Base-by-base conservation (phyloP, 1,140 invertebrate genomes). In the Trichonephila inaurata region DNA sequence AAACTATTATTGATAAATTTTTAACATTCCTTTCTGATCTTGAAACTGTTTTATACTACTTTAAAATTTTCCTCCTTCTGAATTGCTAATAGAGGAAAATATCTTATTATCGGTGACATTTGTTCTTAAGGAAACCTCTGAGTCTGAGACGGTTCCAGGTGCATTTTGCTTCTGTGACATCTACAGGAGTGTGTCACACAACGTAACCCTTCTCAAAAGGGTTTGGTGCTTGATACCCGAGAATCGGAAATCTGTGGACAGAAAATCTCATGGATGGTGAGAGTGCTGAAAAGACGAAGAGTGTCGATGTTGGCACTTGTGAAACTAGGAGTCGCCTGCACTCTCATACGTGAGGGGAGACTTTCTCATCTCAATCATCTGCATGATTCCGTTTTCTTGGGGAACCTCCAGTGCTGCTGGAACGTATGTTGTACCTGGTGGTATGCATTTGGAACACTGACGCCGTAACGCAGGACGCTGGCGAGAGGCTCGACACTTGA, bases 401-500 rank as follows among this genome's bases (percentile, higher is more conserved):
- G 96, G 96, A 40, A 97, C 95, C 94, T 97, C 96, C n/a, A 97
- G 96, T 28, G 96, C 96, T 7, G 97, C 96, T 12, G 97, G 97
- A 10, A 97, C 97, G 95, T 97, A 97, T 0, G 97, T 97, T 4
- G 97, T 97, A 24, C 96, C 95, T 8, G 85, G 85, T 2, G 97
- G 97, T 12, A 97, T 97, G 95, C 97, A 98, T 93, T 95, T 95
- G 66, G 97, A 96, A 95, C 97, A 98, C 60, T 97, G 97, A 85
- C 97, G 96, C 95, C 97, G 97, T 10, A 98, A 96, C 6, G 97
- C 97, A 14, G 98, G 98, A 81, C 98, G 96, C 95, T 98, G 97
- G 93, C 97, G 96, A 44, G 98, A 97, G 24, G 98, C 98, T 94
- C 97, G 97, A 95, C 98, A 99, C 69, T 98, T 97, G 94, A 99